A percentile compares a stretch with the other conserved stretches of the same genome.
Conservation (phyloP, 2,888 invertebrate genomes). For the Prosapia bicincta region DNA sequence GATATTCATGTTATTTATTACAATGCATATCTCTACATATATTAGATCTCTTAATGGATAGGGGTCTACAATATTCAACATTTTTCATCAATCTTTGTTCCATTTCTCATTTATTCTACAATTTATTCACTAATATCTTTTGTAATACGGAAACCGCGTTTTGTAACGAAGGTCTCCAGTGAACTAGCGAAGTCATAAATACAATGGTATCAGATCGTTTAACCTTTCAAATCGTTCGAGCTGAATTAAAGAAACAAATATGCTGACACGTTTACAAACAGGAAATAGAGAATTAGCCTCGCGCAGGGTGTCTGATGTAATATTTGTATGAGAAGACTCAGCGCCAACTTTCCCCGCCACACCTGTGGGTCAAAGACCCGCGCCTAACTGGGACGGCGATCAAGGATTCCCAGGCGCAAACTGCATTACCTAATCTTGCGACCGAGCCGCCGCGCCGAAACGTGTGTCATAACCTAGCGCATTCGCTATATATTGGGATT, state of each 20-base stretch:
- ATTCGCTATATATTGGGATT: no score
- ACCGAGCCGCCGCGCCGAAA: neutral
- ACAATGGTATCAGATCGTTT: neutral
- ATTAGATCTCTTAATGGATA: no score
- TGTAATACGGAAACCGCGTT: no score
- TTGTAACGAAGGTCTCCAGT: no score
- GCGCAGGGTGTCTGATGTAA: neutral
- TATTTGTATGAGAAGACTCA: neutral
- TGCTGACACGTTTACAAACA: neutral
- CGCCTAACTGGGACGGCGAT: neutral
- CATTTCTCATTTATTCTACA: no score
- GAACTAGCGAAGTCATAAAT: no score
- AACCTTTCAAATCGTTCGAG: neutral
- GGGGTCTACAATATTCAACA: no score
- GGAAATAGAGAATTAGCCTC: neutral
- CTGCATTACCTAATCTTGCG: neutral
- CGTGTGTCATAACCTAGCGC: no score
- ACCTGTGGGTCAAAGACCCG: neutral
- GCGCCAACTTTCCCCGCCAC: neutral
- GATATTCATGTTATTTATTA: no score
- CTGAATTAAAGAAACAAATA: neutral
- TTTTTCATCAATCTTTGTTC: no score
- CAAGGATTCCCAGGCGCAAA: neutral
- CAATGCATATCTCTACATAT: no score
- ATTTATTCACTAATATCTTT: no score